Evolutionary conservation across 2,797 vertebrate genomes (phyloP).

Genomic region (Pseudocheirus occidentalis): DNA sequence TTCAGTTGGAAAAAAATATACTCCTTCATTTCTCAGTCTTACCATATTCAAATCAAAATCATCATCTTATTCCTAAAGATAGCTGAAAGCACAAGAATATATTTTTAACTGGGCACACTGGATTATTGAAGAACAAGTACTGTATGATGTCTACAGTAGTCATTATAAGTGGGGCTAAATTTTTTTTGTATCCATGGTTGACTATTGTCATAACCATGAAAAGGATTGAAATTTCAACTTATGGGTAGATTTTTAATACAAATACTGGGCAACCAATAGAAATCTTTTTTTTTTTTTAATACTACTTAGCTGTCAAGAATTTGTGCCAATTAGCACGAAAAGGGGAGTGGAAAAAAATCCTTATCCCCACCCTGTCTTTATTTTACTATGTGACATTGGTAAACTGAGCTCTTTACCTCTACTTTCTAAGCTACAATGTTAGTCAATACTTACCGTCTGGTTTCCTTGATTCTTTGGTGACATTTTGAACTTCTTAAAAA

Average conservation of each 20-base stretch:
- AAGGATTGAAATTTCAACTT: not conserved
- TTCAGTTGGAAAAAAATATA: slow-evolving; percentile 32
- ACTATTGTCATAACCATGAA: not conserved
- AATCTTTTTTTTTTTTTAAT: too few species aligned
- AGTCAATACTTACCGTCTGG: slow-evolving; percentile 37
- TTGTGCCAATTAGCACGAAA: slow-evolving; percentile 5
- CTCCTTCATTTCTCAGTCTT: slow-evolving; percentile 51
- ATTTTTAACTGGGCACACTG: slow-evolving; percentile 31
- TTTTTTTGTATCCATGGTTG: not conserved
- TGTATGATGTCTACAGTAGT: slow-evolving; percentile 19
- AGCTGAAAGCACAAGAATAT: slow-evolving; percentile 64
- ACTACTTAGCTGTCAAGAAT: slow-evolving; percentile 33
- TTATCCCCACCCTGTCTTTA: slow-evolving; percentile 30
- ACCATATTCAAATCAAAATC: slow-evolving; percentile 49
- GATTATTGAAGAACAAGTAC: slow-evolving; percentile 14
- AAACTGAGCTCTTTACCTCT: slow-evolving; percentile 41
- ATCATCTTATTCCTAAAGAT: slow-evolving; percentile 57
- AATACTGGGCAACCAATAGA: slow-evolving; percentile 37
- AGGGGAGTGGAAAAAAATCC: slow-evolving; percentile 42
- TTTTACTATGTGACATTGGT: slow-evolving; percentile 41
- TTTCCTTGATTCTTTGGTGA: slow-evolving; percentile 58
- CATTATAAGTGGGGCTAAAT: not conserved
- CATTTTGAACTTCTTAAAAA: slow-evolving; percentile 65
- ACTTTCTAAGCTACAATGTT: slow-evolving; percentile 50
- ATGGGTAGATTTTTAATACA: slow-evolving; percentile 20